A percentile compares a stretch with the other conserved stretches of the same genome.
These are phyloP conservation scores for Drosophila pandora DNA, from an alignment of 1,140 invertebrate species.

Conservation along the genomic window DNA sequence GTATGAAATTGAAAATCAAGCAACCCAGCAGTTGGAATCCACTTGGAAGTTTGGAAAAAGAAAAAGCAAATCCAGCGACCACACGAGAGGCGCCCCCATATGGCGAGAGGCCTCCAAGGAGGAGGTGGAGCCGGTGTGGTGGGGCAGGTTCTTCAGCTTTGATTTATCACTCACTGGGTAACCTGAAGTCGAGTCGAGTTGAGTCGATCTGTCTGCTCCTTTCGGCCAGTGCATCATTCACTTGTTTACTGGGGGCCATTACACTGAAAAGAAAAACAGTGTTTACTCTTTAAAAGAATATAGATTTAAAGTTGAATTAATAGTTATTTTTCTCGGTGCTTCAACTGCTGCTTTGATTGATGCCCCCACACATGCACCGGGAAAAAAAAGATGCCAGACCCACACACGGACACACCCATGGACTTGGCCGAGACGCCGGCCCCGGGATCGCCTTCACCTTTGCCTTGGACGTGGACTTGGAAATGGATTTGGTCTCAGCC, in stretches of 20 bases:
- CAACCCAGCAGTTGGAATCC: slow-evolving; percentile 35
- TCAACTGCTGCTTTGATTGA: slow-evolving; percentile 74
- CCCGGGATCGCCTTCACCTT: slow-evolving; percentile 51
- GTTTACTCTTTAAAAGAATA: too few relatives aligned
- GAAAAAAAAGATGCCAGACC: slow-evolving; percentile 9
- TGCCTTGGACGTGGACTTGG: slow-evolving; percentile 28
- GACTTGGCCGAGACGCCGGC: slow-evolving; percentile 29
- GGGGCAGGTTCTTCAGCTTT: slow-evolving; percentile 51
- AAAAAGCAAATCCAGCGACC: slow-evolving; percentile 11
- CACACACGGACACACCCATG: slow-evolving; percentile 38
- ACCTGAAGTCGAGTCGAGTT: slow-evolving; percentile 18
- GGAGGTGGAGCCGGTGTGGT: slow-evolving; percentile 42
- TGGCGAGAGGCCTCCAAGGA: neutral
- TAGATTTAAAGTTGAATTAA: neutral
- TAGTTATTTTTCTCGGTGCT: slow-evolving; percentile 8
- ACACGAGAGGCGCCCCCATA: slow-evolving; percentile 40
- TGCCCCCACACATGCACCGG: slow-evolving; percentile 52
- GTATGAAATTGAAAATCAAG: slow-evolving; percentile 77
- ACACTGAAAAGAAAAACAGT: slow-evolving; percentile 7
- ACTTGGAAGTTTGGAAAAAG: slow-evolving; percentile 12
- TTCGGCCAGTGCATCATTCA: slow-evolving; percentile 34
- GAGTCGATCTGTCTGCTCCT: slow-evolving; percentile 41
- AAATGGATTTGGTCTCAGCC: slow-evolving; percentile 13
- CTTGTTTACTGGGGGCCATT: slow-evolving; percentile 34
- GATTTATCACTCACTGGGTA: slow-evolving; percentile 55